Evolutionary conservation across 1,140 invertebrate species (phyloP).

Genomic region (Sitophilus oryzae): DNA sequence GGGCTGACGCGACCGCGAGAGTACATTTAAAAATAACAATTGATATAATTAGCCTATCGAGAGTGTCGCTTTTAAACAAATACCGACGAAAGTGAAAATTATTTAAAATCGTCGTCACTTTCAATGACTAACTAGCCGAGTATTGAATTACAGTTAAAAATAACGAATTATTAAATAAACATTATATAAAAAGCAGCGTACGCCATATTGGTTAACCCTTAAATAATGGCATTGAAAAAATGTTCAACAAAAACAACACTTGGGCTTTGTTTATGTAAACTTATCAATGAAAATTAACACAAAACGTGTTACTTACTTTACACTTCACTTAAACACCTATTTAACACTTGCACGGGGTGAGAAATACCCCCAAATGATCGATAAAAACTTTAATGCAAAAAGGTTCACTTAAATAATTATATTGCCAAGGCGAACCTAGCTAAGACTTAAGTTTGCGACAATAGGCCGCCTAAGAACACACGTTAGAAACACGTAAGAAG

Average conservation of each 20-base stretch:
- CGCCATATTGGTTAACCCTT: slow-evolving; percentile 42
- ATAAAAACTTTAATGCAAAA: slow-evolving; percentile 46
- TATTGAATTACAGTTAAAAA: slow-evolving; percentile 12
- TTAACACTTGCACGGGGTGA: slow-evolving; percentile 22
- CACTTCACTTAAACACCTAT: slow-evolving; percentile 5
- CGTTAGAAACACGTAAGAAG: slow-evolving; percentile 36
- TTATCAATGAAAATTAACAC: slow-evolving; percentile 18
- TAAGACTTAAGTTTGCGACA: slow-evolving; percentile 35
- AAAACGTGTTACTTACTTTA: slow-evolving; percentile 22
- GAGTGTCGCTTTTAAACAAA: slow-evolving; percentile 20
- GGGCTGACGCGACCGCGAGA: slow-evolving; percentile 14
- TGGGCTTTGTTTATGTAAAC: slow-evolving; percentile 23
- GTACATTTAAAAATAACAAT: slow-evolving; percentile 21
- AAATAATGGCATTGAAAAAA: slow-evolving; percentile 38
- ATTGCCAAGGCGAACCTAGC: slow-evolving; percentile 37
- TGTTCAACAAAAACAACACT: slow-evolving; percentile 37
- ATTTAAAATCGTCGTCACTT: slow-evolving; percentile 6
- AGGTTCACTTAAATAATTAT: slow-evolving; percentile 45
- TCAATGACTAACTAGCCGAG: slow-evolving; percentile 8
- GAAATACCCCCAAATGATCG: slow-evolving; percentile 40
- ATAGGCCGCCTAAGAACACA: slow-evolving; percentile 32
- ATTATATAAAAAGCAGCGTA: slow-evolving; percentile 37
- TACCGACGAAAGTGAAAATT: slow-evolving; percentile 16
- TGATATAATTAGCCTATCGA: slow-evolving; percentile 18
- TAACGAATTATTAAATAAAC: slow-evolving; percentile 31